Conservation (phyloP, 64 coral and sea anemone species). For the Montipora sp. region DNA sequence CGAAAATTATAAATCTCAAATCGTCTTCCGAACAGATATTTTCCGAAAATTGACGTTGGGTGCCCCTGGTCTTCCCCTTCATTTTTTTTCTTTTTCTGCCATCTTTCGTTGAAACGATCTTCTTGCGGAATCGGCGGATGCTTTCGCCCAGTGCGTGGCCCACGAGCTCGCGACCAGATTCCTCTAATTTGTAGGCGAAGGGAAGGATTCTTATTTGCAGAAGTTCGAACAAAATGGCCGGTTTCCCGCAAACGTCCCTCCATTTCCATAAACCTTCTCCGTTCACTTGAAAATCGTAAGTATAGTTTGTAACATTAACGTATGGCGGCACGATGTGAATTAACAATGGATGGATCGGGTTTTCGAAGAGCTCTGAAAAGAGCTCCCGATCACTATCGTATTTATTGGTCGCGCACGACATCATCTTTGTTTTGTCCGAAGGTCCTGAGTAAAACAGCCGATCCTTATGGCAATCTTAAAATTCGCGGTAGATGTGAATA, state of each 20-base stretch:
- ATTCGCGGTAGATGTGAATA: too few species aligned
- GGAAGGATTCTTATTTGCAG: background rate
- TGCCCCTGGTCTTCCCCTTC: too few species aligned
- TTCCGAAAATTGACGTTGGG: too few species aligned
- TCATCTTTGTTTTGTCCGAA: too few species aligned
- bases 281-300: slow-evolving; percentile 20
- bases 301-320: background rate
- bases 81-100: too few species aligned
- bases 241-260: background rate
- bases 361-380: slow-evolving; percentile 46
- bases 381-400: background rate
- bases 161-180: background rate
- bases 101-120: background rate
- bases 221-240: background rate
- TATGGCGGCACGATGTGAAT: slow-evolving; percentile 18
- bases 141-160: background rate
- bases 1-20: too few species aligned
- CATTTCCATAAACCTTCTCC: slow-evolving; percentile 14
- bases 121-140: background rate
- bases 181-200: slow-evolving; percentile 12
- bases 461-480: too few species aligned
- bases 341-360: slow-evolving; percentile 18
- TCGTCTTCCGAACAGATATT: too few species aligned
- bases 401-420: too few species aligned
- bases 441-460: too few species aligned